Evolutionary conservation across 2,888 invertebrate genomes (phyloP).

Genomic region (Rotaria sp.): DNA sequence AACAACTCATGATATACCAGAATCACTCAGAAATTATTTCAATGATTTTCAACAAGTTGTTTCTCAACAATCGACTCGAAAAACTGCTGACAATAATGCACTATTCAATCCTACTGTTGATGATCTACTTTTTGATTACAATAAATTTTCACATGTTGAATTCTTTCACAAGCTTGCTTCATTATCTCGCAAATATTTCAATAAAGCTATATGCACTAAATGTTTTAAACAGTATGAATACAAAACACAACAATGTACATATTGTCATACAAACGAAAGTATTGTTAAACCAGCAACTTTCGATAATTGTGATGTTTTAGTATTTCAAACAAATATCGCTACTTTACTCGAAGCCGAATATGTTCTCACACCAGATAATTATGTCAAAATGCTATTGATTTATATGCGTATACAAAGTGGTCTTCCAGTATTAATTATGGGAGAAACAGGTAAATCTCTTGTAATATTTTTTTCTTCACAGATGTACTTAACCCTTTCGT

Average conservation of each 20-base stretch:
- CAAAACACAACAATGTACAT: background rate
- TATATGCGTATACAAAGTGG: conserved; percentile 51
- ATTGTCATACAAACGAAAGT: background rate
- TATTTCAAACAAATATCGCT: background rate
- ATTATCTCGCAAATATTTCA: background rate
- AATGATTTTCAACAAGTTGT: background rate
- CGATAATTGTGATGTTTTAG: background rate
- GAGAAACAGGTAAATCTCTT: conserved; percentile 50
- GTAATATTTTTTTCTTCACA: no score
- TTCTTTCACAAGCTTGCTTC: background rate
- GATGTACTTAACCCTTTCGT: no score
- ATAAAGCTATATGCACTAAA: background rate
- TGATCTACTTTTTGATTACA: background rate
- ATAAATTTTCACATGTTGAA: background rate
- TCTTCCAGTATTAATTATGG: conserved; percentile 53
- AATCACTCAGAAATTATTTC: background rate
- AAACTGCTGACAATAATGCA: background rate
- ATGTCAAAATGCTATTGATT: conserved; percentile 51
- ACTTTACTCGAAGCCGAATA: conserved; percentile 42
- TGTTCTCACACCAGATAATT: conserved; percentile 51
- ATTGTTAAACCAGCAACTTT: background rate
- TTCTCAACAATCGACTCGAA: background rate
- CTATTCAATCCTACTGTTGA: no score
- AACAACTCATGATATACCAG: background rate
- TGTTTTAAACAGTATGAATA: background rate